phyloP scores from a whole-genome alignment of 2,888 invertebrate species.

The Drosophila nr. perissopoda region DNA sequence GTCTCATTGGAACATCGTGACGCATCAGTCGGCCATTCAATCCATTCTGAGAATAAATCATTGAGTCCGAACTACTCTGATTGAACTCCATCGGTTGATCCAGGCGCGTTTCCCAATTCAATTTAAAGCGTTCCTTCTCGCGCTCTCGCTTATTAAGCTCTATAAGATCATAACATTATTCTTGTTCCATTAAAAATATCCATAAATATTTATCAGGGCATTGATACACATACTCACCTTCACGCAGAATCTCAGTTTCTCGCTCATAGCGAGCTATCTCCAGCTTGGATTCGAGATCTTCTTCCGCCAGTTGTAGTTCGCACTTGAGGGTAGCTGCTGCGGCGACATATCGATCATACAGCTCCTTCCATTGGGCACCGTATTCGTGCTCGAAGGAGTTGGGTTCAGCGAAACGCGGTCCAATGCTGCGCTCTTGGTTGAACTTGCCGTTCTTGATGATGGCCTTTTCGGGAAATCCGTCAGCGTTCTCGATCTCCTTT shows the following conservation, averaged over 20 bases:
- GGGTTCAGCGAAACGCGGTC: slow-evolving; percentile 95
- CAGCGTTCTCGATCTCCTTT: slow-evolving; percentile 95
- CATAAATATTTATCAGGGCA: not conserved
- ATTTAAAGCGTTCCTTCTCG: slow-evolving; percentile 25
- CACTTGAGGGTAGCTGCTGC: slow-evolving; percentile 94
- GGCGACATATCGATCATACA: slow-evolving; percentile 95
- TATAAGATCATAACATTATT: slow-evolving; percentile 1
- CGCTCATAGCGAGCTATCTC: slow-evolving; percentile 98
- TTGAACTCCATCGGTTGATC: slow-evolving; percentile 4
- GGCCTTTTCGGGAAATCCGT: slow-evolving; percentile 94
- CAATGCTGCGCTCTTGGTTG: slow-evolving; percentile 91
- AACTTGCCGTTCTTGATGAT: slow-evolving; percentile 93
- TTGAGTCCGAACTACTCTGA: not conserved
- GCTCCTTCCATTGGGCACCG: slow-evolving; percentile 97
- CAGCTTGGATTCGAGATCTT: slow-evolving; percentile 97
- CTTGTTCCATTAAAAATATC: not conserved
- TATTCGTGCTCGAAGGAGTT: slow-evolving; percentile 98
- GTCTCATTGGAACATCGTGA: not conserved
- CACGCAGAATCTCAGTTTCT: slow-evolving; percentile 96
- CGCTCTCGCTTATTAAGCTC: slow-evolving; percentile 41
- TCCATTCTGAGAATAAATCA: not conserved
- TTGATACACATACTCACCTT: slow-evolving; percentile 86
- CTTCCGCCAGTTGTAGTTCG: slow-evolving; percentile 94
- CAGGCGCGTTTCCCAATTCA: slow-evolving; percentile 21
- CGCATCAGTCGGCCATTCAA: not conserved